Base-by-base conservation (phyloP, 2,888 invertebrate species). In the Drosophila dives region DNA sequence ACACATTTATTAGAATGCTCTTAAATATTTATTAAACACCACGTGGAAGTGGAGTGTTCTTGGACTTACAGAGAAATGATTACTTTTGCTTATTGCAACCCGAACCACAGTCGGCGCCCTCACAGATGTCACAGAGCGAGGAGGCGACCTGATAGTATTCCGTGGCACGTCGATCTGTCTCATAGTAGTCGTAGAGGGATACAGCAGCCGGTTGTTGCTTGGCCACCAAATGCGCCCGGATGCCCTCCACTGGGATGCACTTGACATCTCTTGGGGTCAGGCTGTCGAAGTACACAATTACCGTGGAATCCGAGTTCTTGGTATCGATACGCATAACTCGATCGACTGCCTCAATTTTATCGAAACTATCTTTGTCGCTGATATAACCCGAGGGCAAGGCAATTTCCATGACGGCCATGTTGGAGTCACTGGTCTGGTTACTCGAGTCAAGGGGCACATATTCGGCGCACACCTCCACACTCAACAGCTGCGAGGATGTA, bases 321-420 rank as follows among this genome's bases (percentile, higher is more conserved):
- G 95, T 95, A 92, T 96, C 96, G 8, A 96, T 95, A 73, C 95
- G 94, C 90, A 92, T 92, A 2, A 93, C 92, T 53, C 86, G 91
- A 85, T 95, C 94, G 78, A 94, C 94, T n/a, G 77, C 64, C 56
- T 86, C 78, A 50, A 95, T 93, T 80, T 94, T 94, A 6, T 95
- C 96, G 36, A 97, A 93, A 0, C 95, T 96, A 83, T 96, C 95
- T 77, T 95, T 93, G 83, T 98, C 97, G 0, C 97, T 96, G 0
- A 96, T 95, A 91, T 96, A 99, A 17, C 99, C 98, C 1, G 98
- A 98, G 0, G 98, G 98, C 68, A 99, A 94, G 72, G 95, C 95
- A 0, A 98, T 96, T 89, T 98, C 98, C 94, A 98, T 96, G 0
- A 98, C 96, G 15, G 97, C 97, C 95, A 98, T 96, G 79, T 98